Percentiles rank a stretch among this genome's conserved stretches.
phyloP scores from a whole-genome alignment of 2,888 invertebrate species.

The Cantharis nigra region DNA sequence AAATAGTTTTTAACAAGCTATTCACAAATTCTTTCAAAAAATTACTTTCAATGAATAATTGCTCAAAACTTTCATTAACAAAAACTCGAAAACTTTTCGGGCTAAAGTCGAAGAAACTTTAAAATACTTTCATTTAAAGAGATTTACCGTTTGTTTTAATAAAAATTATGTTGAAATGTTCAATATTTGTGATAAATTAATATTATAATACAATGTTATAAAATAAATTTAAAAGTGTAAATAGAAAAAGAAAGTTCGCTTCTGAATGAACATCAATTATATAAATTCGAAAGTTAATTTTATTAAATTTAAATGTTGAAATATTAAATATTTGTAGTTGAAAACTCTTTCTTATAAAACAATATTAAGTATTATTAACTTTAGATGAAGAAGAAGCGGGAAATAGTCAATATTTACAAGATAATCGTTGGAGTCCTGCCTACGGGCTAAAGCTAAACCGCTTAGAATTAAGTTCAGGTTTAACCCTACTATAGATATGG shows the following conservation, averaged over 20 bases:
- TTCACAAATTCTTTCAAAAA: background rate
- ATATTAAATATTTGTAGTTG: background rate
- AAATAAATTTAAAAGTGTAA: background rate
- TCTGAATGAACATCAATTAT: background rate
- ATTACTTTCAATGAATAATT: background rate
- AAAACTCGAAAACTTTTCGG: background rate
- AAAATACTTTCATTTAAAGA: background rate
- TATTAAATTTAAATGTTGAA: background rate
- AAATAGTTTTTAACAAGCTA: background rate
- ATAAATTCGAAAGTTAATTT: background rate
- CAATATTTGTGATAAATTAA: background rate
- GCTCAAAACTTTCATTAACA: background rate
- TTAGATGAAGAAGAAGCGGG: background rate
- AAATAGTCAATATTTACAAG: conserved; percentile 5
- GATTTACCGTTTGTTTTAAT: background rate
- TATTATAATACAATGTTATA: background rate
- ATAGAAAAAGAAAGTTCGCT: background rate
- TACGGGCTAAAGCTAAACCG: background rate
- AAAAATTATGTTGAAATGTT: background rate
- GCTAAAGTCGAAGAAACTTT: background rate
- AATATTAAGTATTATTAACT: background rate
- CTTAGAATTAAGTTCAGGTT: conserved; percentile 4
- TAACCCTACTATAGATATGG: background rate
- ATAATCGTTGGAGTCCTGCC: background rate
- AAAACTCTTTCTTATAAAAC: background rate